Base-by-base conservation (phyloP, 1,140 invertebrate species). In the Leptinotarsa lineolata region DNA sequence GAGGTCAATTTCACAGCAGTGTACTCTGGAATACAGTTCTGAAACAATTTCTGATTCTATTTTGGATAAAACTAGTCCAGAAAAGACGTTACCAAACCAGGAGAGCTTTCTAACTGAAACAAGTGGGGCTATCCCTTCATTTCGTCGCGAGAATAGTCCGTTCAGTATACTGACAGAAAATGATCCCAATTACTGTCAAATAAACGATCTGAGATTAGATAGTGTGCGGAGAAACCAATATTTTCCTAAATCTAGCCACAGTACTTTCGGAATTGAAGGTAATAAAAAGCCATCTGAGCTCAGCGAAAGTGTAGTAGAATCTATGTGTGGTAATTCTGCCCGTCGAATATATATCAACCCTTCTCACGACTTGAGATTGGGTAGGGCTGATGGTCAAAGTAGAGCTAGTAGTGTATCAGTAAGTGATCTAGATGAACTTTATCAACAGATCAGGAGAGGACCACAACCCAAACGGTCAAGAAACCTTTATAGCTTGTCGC, bases 21-120 rank as follows among this genome's bases (percentile, higher is more conserved):
- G 87, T 58, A 88, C 86, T 59, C 79, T 92, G 44, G 91, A 92
- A 76, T 93, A 92, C 76, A 93, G 91, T 72, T 93, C 92, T 30
- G 92, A 91, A 21, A 89, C 72, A 66, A 90, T 92, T 15, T 91
- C 90, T 0, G 90, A 91, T 82, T 91, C 91, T 0, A 86, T 89
- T 78, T 88, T 92, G 70, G 88, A 82, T 84, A 86, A 85, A 0
- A 84, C 85, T 58, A 85, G 84, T 63, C 85, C 83, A 69, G 84
- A 87, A 74, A 83, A 83, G 6, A 86, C 84, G 61, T 78, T 86
- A 1, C 85, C 85, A 73, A 85, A 84, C 45, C 61, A 66, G 20
- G 64, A 66, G 11, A 67, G 22, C 46, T 72, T 67, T 44, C n/a
- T 59, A n/a, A 67, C 61, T 2, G 71, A 48, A 16, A 39, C 46